Conservation (phyloP, 1,140 invertebrate species). For the Bombyx mandarina region DNA sequence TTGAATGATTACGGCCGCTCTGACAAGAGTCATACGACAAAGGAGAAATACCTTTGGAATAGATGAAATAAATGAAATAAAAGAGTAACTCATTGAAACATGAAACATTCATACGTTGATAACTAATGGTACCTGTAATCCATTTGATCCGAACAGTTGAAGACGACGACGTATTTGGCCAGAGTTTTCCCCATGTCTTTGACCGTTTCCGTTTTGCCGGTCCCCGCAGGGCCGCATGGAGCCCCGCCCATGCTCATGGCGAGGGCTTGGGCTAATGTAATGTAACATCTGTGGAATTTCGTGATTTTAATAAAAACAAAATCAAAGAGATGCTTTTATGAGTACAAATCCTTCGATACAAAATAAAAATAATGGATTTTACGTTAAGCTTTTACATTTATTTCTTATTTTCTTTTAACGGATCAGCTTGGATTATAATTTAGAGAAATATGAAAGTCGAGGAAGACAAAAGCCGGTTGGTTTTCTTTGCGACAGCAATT, state of each 20-base stretch:
- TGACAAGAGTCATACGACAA: no score
- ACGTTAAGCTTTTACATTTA: not conserved
- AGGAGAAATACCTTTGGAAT: no score
- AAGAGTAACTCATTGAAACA: no score
- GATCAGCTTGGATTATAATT: no score
- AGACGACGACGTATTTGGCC: conserved; percentile 97
- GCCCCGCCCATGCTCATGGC: conserved; percentile 97
- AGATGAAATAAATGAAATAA: no score
- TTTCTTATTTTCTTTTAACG: not conserved
- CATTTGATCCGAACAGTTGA: conserved; percentile 99
- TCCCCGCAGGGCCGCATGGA: conserved; percentile 95
- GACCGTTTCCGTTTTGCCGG: conserved; percentile 96
- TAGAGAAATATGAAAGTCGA: no score
- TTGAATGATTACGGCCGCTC: no score
- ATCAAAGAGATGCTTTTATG: not conserved
- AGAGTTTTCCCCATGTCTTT: conserved; percentile 99
- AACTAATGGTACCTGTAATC: conserved; percentile 83
- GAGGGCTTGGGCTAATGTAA: conserved; percentile 94
- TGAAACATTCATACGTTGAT: not conserved
- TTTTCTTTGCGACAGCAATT: no score
- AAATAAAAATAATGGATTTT: not conserved
- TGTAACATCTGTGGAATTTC: conserved; percentile 85
- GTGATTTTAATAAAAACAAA: not conserved
- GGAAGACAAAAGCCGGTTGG: no score
- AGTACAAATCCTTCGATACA: not conserved